Percentiles rank a stretch among this genome's conserved stretches.
Evolutionary conservation across 2,113 vertebrate genomes (phyloP).

Genomic region (Solenodon paradoxus): DNA sequence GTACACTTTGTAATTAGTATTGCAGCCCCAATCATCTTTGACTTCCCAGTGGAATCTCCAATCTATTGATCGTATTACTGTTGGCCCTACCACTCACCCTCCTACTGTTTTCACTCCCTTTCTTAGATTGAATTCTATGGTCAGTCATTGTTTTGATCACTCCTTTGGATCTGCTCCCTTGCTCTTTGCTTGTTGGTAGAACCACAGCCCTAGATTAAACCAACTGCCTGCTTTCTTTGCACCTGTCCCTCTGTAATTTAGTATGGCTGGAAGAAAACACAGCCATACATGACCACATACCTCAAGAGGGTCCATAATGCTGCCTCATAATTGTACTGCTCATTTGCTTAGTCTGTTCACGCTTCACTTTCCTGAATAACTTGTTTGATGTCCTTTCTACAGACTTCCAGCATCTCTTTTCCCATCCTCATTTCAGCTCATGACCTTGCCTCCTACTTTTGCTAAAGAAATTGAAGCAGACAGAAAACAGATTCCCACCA

Average conservation of each 20-base stretch:
- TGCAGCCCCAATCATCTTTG: not conserved
- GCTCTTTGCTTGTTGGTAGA: not conserved
- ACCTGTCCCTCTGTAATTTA: not conserved
- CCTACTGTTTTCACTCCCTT: not conserved
- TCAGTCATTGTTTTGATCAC: not conserved
- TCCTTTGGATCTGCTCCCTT: not conserved
- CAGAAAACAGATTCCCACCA: not conserved
- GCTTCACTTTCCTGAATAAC: not conserved
- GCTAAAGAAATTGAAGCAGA: slow-evolving; percentile 3
- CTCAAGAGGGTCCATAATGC: not conserved
- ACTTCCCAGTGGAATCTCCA: not conserved
- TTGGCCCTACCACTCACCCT: not conserved
- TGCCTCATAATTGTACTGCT: not conserved
- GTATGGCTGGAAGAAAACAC: not conserved
- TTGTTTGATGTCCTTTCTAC: not conserved
- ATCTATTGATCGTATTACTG: not conserved
- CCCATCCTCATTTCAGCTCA: not conserved
- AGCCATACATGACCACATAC: not conserved
- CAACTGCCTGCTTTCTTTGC: not conserved
- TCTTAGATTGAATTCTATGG: not conserved
- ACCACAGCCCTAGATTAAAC: not conserved
- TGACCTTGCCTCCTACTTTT: not conserved
- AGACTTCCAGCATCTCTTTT: not conserved
- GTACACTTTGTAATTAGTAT: not conserved
- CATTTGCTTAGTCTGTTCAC: not conserved